Conservation (phyloP, 2,797 vertebrate genomes). For the Hylomyscus alleni region DNA sequence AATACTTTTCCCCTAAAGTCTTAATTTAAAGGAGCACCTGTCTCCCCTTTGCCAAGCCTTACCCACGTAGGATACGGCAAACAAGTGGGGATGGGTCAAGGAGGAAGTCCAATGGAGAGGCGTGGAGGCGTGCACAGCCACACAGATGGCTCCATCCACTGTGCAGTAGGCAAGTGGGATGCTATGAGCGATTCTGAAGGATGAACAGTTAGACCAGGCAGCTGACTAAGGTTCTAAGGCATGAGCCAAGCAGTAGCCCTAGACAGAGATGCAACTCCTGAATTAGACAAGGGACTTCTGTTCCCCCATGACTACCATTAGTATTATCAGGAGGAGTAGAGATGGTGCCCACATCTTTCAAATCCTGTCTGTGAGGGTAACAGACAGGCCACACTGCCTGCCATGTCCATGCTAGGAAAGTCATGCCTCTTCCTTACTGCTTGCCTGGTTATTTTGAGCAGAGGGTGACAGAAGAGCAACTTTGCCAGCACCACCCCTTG, state of each 20-base stretch:
- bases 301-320: background rate
- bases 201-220: background rate
- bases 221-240: background rate
- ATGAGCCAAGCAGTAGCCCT: background rate
- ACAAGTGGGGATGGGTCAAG: background rate
- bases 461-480: background rate
- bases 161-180: no score
- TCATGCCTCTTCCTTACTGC: background rate
- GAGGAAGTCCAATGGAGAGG: background rate
- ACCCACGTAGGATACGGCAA: background rate
- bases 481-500: background rate
- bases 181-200: background rate
- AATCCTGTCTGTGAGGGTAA: rapidly evolving
- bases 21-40: background rate
- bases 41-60: background rate
- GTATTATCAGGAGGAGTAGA: background rate
- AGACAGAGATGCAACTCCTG: background rate
- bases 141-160: rapidly evolving
- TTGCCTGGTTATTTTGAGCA: background rate
- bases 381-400: background rate
- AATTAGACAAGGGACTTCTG: background rate
- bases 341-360: background rate
- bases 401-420: rapidly evolving
- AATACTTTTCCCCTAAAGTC: background rate
- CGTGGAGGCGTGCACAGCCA: background rate